These are phyloP conservation scores for Hydropsyche tenuis DNA, from an alignment of 1,140 invertebrate genomes.

Conservation along the genomic window DNA sequence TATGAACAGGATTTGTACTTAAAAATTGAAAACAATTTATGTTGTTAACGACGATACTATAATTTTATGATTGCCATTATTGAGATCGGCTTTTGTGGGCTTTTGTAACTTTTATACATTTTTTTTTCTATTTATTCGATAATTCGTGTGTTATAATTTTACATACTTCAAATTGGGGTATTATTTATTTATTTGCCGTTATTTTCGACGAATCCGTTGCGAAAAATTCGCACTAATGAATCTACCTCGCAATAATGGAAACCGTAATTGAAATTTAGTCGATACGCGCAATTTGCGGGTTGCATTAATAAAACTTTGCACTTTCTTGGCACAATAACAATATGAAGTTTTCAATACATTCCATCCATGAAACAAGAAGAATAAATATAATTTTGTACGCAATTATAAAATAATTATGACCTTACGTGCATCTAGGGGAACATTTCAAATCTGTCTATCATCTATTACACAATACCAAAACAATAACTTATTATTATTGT, in stretches of 20 bases:
- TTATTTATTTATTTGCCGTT: conserved; percentile 7
- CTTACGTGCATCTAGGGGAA: background rate
- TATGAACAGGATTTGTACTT: conserved; percentile 37
- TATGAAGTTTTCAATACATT: no score
- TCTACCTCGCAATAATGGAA: conserved; percentile 27
- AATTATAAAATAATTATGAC: conserved; percentile 20
- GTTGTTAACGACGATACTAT: conserved; percentile 3
- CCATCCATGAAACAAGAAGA: conserved; percentile 33
- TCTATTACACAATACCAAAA: conserved; percentile 24
- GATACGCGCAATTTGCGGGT: background rate
- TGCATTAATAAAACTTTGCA: conserved; percentile 13
- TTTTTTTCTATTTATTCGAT: conserved; percentile 6
- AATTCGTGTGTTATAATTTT: conserved; percentile 5
- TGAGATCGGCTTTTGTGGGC: conserved; percentile 23
- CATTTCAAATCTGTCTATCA: background rate
- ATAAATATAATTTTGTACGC: background rate
- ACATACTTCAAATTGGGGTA: conserved; percentile 25
- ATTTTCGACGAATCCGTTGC: conserved; percentile 9
- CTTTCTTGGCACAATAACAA: conserved; percentile 10
- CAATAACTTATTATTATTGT: conserved; percentile 1
- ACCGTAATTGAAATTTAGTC: conserved; percentile 16
- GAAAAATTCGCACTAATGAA: conserved; percentile 27
- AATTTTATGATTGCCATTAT: conserved; percentile 31
- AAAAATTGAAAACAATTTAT: conserved; percentile 28
- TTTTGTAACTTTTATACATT: background rate